phyloP scores from a whole-genome alignment of 2,797 vertebrate genomes.

The Spinibarbus caldwelli region DNA sequence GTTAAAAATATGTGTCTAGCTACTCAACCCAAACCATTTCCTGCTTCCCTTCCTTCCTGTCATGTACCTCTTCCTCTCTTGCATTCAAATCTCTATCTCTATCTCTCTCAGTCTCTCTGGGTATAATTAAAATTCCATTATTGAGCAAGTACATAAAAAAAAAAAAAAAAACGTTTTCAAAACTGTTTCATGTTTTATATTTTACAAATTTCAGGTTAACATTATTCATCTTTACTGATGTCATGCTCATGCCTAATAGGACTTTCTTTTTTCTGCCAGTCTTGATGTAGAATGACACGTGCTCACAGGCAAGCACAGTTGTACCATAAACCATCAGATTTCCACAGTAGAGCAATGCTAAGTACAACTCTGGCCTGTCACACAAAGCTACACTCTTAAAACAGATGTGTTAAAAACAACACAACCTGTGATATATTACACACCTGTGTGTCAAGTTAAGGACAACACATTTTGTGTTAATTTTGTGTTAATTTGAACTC shows the following conservation, averaged over 20 bases:
- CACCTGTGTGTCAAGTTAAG: no score
- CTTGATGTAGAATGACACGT: no score
- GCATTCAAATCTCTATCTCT: not conserved
- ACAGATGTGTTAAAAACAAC: no score
- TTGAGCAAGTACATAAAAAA: not conserved
- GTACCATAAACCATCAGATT: not conserved
- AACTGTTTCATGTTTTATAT: not conserved
- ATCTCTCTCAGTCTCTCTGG: not conserved
- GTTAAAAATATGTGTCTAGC: not conserved
- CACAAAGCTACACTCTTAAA: no score
- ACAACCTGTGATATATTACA: no score
- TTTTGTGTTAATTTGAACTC: no score
- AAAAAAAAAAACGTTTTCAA: not conserved
- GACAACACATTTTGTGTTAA: no score
- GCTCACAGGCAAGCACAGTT: not conserved
- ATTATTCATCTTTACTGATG: not conserved
- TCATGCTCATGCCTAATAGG: not conserved
- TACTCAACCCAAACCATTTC: slow-evolving; percentile 23
- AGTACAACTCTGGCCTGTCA: not conserved
- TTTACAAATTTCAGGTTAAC: not conserved
- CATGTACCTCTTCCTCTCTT: not conserved
- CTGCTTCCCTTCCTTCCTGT: slow-evolving; percentile 19
- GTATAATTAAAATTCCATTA: not conserved
- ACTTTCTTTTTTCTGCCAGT: not conserved
- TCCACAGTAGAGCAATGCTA: not conserved